These are phyloP conservation scores for Rhogogaster chlorosoma DNA, from an alignment of 2,888 invertebrate genomes.

Conservation along the genomic window DNA sequence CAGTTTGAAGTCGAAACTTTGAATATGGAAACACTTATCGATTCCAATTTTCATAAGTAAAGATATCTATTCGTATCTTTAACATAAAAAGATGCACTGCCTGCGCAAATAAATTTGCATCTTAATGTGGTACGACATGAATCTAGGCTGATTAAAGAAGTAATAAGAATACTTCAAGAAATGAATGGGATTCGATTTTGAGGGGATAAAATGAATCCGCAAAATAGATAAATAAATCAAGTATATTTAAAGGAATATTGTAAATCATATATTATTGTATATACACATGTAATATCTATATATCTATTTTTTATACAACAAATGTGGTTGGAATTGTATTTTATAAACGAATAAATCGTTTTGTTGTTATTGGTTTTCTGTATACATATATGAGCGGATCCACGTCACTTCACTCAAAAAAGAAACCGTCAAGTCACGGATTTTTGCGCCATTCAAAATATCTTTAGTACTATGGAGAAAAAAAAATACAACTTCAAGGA, in stretches of 20 bases:
- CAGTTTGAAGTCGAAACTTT: constrained; percentile 86
- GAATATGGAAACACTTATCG: constrained; percentile 60
- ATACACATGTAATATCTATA: background rate
- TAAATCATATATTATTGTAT: constrained; percentile 13
- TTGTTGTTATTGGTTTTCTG: constrained; percentile 13
- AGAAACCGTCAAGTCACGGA: too few species aligned
- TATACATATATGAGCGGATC: too few species aligned
- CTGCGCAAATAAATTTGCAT: background rate
- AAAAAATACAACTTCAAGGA: too few species aligned
- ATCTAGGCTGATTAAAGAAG: background rate
- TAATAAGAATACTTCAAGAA: background rate
- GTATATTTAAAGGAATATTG: background rate
- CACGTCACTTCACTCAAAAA: too few species aligned
- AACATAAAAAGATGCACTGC: background rate
- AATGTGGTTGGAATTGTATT: constrained; percentile 23
- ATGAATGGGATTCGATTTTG: background rate
- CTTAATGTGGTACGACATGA: background rate
- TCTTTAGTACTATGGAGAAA: too few species aligned
- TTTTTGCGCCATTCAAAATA: too few species aligned
- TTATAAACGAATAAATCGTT: constrained; percentile 30
- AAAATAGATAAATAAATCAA: background rate
- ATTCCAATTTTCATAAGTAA: background rate
- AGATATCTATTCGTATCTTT: background rate
- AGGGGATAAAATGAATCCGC: background rate
- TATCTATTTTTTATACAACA: constrained; percentile 36